A percentile compares a stretch with the other conserved stretches of the same genome.
These are phyloP conservation scores for Callopanchax toddi DNA, from an alignment of 2,113 vertebrate species.

Conservation along the genomic window DNA sequence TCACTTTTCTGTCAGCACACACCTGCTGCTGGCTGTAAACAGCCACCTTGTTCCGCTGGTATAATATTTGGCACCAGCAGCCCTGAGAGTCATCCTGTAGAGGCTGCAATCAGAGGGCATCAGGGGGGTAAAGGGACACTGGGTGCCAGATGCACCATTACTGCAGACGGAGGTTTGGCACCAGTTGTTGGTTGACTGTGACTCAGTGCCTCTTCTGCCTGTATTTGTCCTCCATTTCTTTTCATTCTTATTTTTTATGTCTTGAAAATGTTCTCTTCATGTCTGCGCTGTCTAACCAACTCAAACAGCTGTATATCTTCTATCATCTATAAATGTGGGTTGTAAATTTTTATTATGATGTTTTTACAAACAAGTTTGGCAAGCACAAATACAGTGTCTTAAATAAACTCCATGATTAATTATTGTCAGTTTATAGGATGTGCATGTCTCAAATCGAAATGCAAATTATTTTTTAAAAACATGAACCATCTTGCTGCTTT, in stretches of 20 bases:
- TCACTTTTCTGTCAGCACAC: constrained; percentile 12
- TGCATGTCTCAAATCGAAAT: constrained; percentile 44
- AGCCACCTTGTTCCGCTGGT: constrained; percentile 11
- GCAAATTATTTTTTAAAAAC: constrained; percentile 5
- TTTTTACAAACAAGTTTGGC: constrained; percentile 16
- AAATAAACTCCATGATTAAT: constrained; percentile 45
- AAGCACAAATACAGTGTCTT: constrained; percentile 54
- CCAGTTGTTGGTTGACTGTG: constrained; percentile 13
- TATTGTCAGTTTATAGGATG: constrained; percentile 36
- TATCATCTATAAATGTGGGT: constrained; percentile 16
- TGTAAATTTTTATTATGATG: not conserved
- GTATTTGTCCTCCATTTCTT: not conserved
- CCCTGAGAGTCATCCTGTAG: constrained; percentile 29
- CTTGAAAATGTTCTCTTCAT: constrained; percentile 8
- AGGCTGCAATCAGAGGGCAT: constrained; percentile 45
- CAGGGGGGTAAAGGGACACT: constrained; percentile 23
- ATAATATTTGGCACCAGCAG: constrained; percentile 20
- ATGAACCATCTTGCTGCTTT: too few relatives aligned
- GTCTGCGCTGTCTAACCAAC: constrained; percentile 35
- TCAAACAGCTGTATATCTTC: constrained; percentile 52
- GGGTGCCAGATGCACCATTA: constrained; percentile 44
- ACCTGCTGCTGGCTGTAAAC: constrained; percentile 24
- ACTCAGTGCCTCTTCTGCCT: not conserved
- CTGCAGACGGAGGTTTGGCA: constrained; percentile 57
- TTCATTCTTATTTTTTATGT: constrained; percentile 3